Conservation (phyloP, 2,113 vertebrate species). For the Chauna torquata region DNA sequence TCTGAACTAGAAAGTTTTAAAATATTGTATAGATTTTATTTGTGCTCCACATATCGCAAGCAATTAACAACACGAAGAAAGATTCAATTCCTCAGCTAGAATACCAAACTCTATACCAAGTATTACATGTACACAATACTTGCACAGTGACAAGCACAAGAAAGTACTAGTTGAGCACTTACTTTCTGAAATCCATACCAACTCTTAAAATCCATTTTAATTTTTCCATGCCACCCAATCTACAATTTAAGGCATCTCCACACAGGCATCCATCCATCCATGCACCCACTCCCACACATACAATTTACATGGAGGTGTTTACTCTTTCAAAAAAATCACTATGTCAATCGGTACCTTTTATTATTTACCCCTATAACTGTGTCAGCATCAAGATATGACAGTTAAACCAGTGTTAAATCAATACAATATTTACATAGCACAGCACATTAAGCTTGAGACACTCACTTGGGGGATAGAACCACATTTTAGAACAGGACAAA, state of each 20-base stretch:
- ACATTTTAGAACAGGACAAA: conserved; percentile 81
- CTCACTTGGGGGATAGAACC: conserved; percentile 79
- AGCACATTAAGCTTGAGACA: conserved; percentile 84
- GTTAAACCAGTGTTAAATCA: conserved; percentile 88
- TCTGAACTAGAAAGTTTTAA: conserved; percentile 63
- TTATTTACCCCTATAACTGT: conserved; percentile 80
- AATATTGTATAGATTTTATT: conserved; percentile 70
- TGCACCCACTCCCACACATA: conserved; percentile 52
- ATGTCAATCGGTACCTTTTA: conserved; percentile 77
- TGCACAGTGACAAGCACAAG: conserved; percentile 68
- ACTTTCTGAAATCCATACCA: conserved; percentile 59
- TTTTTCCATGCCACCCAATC: conserved; percentile 58
- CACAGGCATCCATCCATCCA: conserved; percentile 48
- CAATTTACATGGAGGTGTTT: conserved; percentile 71
- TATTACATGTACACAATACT: conserved; percentile 64
- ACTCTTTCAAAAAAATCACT: conserved; percentile 71
- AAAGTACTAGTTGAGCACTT: conserved; percentile 63
- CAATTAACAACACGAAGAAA: conserved; percentile 51
- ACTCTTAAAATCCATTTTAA: conserved; percentile 84
- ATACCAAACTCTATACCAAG: conserved; percentile 60
- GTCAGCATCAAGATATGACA: conserved; percentile 83
- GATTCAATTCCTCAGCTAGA: conserved; percentile 54
- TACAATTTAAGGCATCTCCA: conserved; percentile 82
- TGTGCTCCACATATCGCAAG: conserved; percentile 68
- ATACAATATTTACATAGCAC: conserved; percentile 92